phyloP scores from a whole-genome alignment of 92 coral and sea anemone genomes.

The Phenganax marumi region DNA sequence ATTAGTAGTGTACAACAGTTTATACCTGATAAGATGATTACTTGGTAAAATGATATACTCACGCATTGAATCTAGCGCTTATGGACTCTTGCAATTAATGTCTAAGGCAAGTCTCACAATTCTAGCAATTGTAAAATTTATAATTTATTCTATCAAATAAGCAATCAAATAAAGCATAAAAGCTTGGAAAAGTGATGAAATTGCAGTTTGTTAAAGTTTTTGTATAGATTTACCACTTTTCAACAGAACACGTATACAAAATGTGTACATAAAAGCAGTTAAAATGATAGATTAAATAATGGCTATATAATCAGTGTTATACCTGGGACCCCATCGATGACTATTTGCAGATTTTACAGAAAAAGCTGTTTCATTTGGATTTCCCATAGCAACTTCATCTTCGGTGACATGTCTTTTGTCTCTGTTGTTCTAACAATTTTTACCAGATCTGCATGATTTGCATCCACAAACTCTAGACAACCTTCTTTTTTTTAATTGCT shows the following conservation, averaged over 20 bases:
- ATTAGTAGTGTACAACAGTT: not conserved
- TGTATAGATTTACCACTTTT: no score
- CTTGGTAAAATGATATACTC: not conserved
- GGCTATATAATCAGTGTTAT: not conserved
- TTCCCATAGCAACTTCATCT: constrained; percentile 4
- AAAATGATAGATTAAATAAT: not conserved
- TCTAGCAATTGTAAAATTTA: not conserved
- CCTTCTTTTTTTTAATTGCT: constrained; percentile 2
- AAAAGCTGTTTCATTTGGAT: not conserved
- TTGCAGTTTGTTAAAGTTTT: no score
- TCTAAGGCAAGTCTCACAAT: not conserved
- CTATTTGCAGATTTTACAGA: not conserved
- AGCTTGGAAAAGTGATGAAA: not conserved
- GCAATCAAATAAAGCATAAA: not conserved
- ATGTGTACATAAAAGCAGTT: not conserved
- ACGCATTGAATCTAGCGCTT: not conserved
- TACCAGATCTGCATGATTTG: not conserved
- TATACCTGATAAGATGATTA: not conserved
- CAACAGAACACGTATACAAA: not conserved
- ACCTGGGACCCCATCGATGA: not conserved
- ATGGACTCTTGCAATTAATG: not conserved
- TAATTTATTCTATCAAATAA: not conserved
- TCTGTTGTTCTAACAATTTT: not conserved
- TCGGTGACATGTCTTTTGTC: not conserved
- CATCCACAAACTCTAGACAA: not conserved